A percentile compares a stretch with the other conserved stretches of the same genome.
Conservation (phyloP, 2,797 vertebrate genomes). For the Heliangelus exortis region DNA sequence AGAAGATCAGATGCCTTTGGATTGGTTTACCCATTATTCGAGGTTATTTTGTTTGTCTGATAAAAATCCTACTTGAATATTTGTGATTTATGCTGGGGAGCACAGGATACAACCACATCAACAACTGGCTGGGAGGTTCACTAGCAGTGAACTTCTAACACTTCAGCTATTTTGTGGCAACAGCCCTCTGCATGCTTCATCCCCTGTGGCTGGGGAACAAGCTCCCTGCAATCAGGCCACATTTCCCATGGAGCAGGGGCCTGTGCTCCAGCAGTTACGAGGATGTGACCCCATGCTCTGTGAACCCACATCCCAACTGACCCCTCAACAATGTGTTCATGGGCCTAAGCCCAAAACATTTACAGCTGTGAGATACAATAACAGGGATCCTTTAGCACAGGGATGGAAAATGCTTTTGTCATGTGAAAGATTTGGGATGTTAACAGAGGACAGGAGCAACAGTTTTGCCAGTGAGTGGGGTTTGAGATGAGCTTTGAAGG, state of each 20-base stretch:
- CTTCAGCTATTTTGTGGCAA: neutral
- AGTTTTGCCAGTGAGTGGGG: neutral
- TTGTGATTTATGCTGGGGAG: neutral
- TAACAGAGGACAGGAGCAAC: neutral
- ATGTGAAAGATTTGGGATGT: neutral
- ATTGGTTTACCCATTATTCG: neutral
- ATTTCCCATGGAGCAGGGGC: neutral
- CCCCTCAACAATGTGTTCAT: neutral
- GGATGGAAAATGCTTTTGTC: neutral
- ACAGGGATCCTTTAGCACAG: neutral
- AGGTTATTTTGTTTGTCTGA: constrained; percentile 1
- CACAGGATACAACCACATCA: neutral
- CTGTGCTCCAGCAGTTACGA: neutral
- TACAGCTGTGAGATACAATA: neutral
- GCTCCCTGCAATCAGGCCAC: neutral
- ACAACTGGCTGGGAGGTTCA: neutral
- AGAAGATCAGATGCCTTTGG: neutral
- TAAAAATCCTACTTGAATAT: neutral
- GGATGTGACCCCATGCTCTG: neutral
- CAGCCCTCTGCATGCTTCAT: neutral
- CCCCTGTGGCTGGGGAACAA: neutral
- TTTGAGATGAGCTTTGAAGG: neutral
- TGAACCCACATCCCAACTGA: neutral
- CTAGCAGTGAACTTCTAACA: neutral
- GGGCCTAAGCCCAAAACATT: neutral